phyloP scores from a whole-genome alignment of 2,888 invertebrate genomes.

The Lysandra coridon region DNA sequence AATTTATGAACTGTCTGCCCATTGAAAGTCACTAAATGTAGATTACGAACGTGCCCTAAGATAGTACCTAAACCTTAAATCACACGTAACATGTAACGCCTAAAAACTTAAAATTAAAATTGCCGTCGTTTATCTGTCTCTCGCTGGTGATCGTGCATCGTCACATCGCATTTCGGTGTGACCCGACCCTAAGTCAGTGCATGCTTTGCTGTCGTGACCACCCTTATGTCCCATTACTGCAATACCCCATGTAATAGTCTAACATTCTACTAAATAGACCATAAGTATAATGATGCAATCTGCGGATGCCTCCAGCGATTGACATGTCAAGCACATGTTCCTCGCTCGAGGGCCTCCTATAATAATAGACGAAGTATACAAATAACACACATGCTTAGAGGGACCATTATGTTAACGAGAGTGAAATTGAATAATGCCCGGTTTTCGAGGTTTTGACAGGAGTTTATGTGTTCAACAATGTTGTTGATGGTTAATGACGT shows the following conservation, averaged over 20 bases:
- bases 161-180: no score
- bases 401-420: background rate
- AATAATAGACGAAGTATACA: background rate
- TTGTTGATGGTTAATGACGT: background rate
- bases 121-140: no score
- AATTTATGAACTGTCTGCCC: no score
- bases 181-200: background rate
- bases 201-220: background rate
- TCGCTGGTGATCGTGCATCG: no score
- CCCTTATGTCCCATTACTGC: slow-evolving; percentile 9
- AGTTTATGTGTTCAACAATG: background rate
- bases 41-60: no score
- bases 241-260: background rate
- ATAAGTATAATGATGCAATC: slow-evolving; percentile 5
- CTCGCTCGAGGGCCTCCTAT: background rate
- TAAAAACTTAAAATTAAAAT: no score
- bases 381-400: background rate
- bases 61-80: no score
- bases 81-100: no score
- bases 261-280: background rate
- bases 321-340: background rate
- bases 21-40: no score
- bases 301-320: background rate
- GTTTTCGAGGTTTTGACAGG: background rate
- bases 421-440: background rate